Evolutionary conservation across 2,797 vertebrate species (phyloP).

Genomic region (Oophaga sylvatica): DNA sequence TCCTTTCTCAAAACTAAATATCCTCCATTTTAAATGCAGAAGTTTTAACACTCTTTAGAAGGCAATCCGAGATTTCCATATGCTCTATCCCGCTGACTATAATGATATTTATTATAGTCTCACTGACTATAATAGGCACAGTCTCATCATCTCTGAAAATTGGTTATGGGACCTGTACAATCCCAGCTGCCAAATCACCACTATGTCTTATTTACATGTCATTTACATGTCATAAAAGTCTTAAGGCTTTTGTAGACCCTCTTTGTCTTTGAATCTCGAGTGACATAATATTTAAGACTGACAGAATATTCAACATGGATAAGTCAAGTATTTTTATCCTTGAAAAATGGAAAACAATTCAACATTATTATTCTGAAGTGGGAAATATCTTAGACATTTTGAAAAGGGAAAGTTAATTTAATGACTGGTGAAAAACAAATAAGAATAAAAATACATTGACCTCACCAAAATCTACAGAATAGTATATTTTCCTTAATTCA

Average conservation of each 20-base stretch:
- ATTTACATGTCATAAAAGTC: not conserved
- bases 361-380: not conserved
- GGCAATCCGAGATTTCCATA: not conserved
- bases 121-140: not conserved
- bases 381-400: not conserved
- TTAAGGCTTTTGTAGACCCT: not conserved
- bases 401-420: not conserved
- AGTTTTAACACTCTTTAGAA: not conserved
- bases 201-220: constrained; percentile 2
- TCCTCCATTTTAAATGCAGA: not conserved
- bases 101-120: not conserved
- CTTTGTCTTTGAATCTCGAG: not conserved
- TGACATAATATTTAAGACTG: not conserved
- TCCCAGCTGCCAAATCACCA: not conserved
- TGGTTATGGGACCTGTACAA: not conserved
- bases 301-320: not conserved
- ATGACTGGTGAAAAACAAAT: not conserved
- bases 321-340: not conserved
- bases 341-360: not conserved
- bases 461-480: not conserved
- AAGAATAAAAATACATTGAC: not conserved
- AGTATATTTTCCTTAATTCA: not conserved
- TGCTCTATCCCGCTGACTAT: too few species aligned
- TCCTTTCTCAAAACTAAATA: not conserved
- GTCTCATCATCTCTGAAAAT: not conserved